Percentiles rank a stretch among this genome's conserved stretches.
Evolutionary conservation across 2,113 vertebrate genomes (phyloP).

Genomic region (Trinectes maculatus): DNA sequence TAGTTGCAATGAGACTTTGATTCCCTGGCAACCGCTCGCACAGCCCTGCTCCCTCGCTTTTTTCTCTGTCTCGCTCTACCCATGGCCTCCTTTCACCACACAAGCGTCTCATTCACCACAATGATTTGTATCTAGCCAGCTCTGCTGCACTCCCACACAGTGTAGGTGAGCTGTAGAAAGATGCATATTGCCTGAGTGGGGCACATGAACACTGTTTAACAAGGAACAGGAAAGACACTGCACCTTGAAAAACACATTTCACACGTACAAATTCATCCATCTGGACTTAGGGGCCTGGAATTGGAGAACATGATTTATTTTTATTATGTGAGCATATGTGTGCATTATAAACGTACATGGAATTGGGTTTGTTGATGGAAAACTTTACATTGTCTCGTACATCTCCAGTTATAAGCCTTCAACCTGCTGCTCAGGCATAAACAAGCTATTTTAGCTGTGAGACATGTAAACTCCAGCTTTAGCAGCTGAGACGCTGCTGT

Average conservation of each 20-base stretch:
- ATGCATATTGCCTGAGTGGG: constrained; percentile 35
- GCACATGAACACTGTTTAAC: constrained; percentile 24
- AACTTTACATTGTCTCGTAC: too few species aligned
- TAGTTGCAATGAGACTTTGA: constrained; percentile 65
- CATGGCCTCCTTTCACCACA: constrained; percentile 55
- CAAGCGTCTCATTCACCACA: constrained; percentile 51
- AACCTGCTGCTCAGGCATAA: constrained; percentile 38
- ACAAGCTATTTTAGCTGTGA: constrained; percentile 44
- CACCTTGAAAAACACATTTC: not conserved
- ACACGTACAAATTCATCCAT: constrained; percentile 5
- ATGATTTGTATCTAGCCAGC: constrained; percentile 62
- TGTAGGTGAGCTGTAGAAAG: constrained; percentile 50
- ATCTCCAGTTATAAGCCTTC: constrained; percentile 39
- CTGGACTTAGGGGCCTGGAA: not conserved
- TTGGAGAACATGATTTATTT: not conserved
- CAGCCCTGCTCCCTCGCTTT: constrained; percentile 22
- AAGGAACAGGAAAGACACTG: constrained; percentile 25
- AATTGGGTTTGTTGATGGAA: constrained; percentile 25
- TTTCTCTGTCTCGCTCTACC: constrained; percentile 34
- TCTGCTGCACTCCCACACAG: constrained; percentile 62
- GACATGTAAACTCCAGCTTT: constrained; percentile 40
- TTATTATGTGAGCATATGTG: constrained; percentile 3
- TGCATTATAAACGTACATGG: constrained; percentile 15
- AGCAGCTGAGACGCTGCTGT: constrained; percentile 17
- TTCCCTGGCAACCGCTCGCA: constrained; percentile 66